Base-by-base conservation (phyloP, 30 jellyfish, hydroid and myxozoan genomes). In the Pseudorhiza aurosa region DNA sequence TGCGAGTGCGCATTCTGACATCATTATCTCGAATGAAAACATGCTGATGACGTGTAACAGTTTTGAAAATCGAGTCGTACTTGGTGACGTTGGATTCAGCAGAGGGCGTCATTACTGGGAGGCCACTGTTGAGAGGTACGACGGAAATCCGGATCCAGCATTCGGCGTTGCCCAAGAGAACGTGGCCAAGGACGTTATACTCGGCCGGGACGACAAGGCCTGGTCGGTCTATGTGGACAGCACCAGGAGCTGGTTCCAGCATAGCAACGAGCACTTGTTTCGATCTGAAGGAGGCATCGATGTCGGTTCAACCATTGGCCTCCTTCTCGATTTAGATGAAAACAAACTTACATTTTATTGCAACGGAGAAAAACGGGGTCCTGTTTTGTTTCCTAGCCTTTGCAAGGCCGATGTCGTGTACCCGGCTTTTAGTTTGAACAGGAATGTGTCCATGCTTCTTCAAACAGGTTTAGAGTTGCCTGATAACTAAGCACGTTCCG, bases 211-310 rank as follows among this genome's bases (percentile, higher is more conserved):
- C 63, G 88, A 63, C 39, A 85, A 78, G 78, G 96, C 98, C 33
- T 92, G 98, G 98, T 85, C 98, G 11, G 95, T 85, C 31, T 92
- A 92, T 56, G 97, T 92, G 7, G 98, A 92, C 55, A 92, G 96
- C 87, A 85, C 95, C 10, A 72, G 98, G 37, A 92, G 98, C 88
- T 92, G 98, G 98, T 92, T 85, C 43, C 98, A 92, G 82, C 98
- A 92, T 45, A 92, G 81, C 85, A 92, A 92, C 59, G 98, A 93
- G 53, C 98, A 92, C 57, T 29, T 92, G 32, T 86, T 31, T 80
- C 92, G 98, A 25, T 85, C 98, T 1, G 98, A 92, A 50, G 98
- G 98, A 2, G 98, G 98, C 45, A 68, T 92, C 69, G 93, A 49
- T 17, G 88, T 68, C 21, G 96, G 96, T 2, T 92, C 98, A 43